Base-by-base conservation (phyloP, 92 coral and sea anemone genomes). In the Virgularia gustaviana region DNA sequence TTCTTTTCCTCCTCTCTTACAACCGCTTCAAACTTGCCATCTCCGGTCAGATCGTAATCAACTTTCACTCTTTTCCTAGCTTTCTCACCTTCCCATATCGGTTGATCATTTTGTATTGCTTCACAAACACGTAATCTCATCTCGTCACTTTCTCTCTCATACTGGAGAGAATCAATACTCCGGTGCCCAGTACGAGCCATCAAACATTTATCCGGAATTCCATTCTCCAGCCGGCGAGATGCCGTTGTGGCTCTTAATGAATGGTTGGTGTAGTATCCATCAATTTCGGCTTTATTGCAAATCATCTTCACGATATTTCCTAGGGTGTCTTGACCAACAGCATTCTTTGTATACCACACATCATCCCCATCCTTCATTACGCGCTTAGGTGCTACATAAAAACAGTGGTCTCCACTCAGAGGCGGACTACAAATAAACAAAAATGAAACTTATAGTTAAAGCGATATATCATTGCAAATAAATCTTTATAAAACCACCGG, bases 161-260 rank as follows among this genome's bases (percentile, higher is more conserved):
- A 64, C 58, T 64, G 81, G 18, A 76, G 55, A 65, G 76, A 53
- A 28, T 73, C 58, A 38, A 65, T 19, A 39, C 70, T 73, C 29
- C 76, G 49, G 56, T 77, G 82, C 36, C 76, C 82, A 28, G 82
- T 77, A 43, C 82, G 63, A 49, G 68, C 65, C 76, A 77, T 66
- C 37, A 77, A 36, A 38, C 36, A 77, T 68, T 77, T 77, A 20
- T 77, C 76, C 16, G 65, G 62, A 38, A 77, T 51, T 20, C 77
- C 76, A 33, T 77, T 77, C 34, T 49, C 66, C 38, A 79, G 79
- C 35, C 79, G 62, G 31, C 83, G 79, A 2, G 83, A 70, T 35
- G 79, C 79, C 35, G 83, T 71, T 41, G 79, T 79, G 25, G 83
- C 79, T 51, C 83, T 38, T 57, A 76, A 52, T 18, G 73, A 62